Conservation (phyloP, 2,797 vertebrate species). For the Sebastes glaucus region DNA sequence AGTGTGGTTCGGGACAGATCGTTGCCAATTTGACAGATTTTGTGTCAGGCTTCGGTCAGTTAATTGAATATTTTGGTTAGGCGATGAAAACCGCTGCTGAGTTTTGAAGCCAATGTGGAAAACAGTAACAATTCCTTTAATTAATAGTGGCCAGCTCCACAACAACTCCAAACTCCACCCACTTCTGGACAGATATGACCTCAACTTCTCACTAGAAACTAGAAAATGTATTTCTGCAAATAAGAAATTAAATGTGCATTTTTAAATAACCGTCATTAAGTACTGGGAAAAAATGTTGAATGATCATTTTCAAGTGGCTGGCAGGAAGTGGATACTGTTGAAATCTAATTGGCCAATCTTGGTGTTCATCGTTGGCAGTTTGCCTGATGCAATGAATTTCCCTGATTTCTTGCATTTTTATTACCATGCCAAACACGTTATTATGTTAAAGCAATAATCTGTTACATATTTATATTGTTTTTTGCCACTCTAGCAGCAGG, state of each 20-base stretch:
- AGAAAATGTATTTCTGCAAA: background rate
- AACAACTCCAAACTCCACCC: background rate
- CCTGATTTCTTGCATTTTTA: background rate
- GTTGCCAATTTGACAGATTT: constrained; percentile 7
- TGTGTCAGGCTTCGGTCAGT: background rate
- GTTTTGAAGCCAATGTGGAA: constrained; percentile 1
- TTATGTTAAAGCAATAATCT: too few relatives aligned
- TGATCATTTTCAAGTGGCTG: background rate
- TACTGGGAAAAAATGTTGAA: background rate
- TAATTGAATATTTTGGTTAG: constrained; percentile 29
- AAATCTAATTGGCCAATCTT: background rate
- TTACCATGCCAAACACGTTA: too few relatives aligned
- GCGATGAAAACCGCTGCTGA: constrained; percentile 9
- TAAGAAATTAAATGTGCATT: background rate
- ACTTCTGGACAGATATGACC: background rate
- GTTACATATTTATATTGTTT: too few relatives aligned
- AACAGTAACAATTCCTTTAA: constrained; percentile 1
- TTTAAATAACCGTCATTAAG: background rate
- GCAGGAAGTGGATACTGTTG: background rate
- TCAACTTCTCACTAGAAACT: background rate
- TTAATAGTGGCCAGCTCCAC: background rate
- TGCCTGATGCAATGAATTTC: background rate
- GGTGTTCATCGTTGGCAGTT: background rate
- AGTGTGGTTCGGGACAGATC: background rate
- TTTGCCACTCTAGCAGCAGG: background rate